Evolutionary conservation across 1,140 invertebrate genomes (phyloP), one percentile per base, ranked within the genome.

Genomic region (Pseudobourletiella spinata): DNA sequence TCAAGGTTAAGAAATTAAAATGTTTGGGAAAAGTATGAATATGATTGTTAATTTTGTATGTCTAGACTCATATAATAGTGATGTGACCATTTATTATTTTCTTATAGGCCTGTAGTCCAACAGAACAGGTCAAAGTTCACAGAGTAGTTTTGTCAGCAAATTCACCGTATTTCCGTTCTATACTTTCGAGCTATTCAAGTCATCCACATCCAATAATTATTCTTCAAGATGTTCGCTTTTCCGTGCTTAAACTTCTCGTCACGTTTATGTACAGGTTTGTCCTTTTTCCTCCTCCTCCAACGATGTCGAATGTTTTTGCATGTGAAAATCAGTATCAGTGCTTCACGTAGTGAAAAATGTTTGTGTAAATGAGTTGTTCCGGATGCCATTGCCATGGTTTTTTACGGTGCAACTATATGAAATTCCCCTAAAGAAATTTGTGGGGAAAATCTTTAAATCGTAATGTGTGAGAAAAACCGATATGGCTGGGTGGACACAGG

Each of bases 111-210:
- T 67, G 67, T 51, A 65, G 65, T 46, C 65, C 65, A 32, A 57
- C 61, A 20, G 65, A 67, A 39, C 57, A 87, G 75, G 88, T 95
- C 76, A 87, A 89, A 79, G 91, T 91, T 76, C 91, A 95, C 79
- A 93, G 93, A 82, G 87, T 94, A 77, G 90, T 95, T 71, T 83
- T 95, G 71, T 94, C 90, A 70, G 91, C 91, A 77, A 94, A 91
- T 80, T 92, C 89, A 72, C 89, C 90, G 68, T 95, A 93, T 80
- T 95, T 95, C 80, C 88, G 90, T 76, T 86, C 86, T 71, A 81
- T 92, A 69, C 90, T 92, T 78, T 66, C 63, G 39, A 39, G 64
- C 29, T 69, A 71, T 52, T 83, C 89, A 74, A 86, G 88, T 76
- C 87, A 91, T 76, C 89, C 90, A 65, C 88, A 93, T 77, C 91